These are phyloP conservation scores for Tetranychus urticae DNA, from an alignment of 1,140 invertebrate species.

Conservation along the genomic window DNA sequence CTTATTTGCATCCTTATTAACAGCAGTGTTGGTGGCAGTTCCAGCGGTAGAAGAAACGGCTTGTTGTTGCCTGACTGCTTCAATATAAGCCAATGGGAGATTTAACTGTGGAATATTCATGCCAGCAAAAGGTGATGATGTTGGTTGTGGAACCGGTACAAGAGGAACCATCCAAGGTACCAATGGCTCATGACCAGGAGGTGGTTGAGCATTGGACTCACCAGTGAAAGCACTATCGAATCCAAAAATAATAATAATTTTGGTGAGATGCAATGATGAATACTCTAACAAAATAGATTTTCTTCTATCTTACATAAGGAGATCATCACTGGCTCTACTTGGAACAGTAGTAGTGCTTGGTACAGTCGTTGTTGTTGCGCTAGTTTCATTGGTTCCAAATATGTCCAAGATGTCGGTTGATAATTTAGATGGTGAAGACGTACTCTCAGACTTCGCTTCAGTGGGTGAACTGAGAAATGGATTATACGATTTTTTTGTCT, in stretches of 20 bases:
- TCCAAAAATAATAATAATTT: too few relatives aligned
- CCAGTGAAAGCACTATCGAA: too few relatives aligned
- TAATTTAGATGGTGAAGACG: background rate
- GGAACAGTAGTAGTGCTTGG: background rate
- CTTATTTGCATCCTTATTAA: background rate
- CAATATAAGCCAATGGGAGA: too few relatives aligned
- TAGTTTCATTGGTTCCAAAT: background rate
- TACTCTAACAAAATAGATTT: too few relatives aligned
- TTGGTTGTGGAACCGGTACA: too few relatives aligned
- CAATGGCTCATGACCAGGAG: too few relatives aligned
- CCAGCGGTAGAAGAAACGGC: background rate
- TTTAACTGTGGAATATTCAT: too few relatives aligned
- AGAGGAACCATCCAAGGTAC: too few relatives aligned
- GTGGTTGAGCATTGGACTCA: too few relatives aligned
- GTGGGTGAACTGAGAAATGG: background rate
- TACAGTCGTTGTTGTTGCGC: background rate
- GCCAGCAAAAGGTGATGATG: too few relatives aligned
- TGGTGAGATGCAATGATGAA: too few relatives aligned
- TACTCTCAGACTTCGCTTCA: background rate
- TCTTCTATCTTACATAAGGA: background rate
- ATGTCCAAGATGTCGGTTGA: background rate
- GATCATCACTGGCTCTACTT: background rate
- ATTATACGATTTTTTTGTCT: constrained; percentile 6
- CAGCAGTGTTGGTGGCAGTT: background rate
- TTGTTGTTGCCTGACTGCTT: too few relatives aligned